phyloP scores from a whole-genome alignment of 2,797 vertebrate species.

The Picus viridis region DNA sequence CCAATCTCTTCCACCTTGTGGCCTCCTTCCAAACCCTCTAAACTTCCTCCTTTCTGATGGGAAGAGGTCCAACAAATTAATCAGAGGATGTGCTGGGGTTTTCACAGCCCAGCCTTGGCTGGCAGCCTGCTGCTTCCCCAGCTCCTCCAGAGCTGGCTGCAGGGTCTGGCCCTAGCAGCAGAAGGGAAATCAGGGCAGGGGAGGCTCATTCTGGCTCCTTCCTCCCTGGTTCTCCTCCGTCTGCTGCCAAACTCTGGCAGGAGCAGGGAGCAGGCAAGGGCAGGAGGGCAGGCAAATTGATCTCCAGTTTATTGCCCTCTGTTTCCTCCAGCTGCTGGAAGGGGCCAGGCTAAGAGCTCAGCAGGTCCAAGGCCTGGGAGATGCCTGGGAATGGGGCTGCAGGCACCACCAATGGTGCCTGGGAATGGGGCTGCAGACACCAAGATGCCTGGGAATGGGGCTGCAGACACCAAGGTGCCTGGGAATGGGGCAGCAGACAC shows the following conservation, averaged over 20 bases:
- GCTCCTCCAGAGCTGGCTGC: not conserved
- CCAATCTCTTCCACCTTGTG: accelerated
- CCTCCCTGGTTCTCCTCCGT: not conserved
- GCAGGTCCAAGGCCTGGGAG: accelerated
- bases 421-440: too few species aligned
- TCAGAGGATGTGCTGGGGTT: accelerated
- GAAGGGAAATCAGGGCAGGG: not conserved
- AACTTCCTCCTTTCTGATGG: not conserved
- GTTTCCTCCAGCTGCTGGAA: not conserved
- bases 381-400: too few species aligned
- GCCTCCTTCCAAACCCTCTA: not conserved
- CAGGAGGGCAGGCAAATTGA: not conserved
- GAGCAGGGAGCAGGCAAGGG: not conserved
- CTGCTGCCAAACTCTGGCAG: not conserved
- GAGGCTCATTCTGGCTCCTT: accelerated
- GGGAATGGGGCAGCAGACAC: too few species aligned
- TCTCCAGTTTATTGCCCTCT: not conserved
- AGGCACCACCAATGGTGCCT: too few species aligned
- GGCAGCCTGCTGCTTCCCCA: not conserved
- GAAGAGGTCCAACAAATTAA: not conserved
- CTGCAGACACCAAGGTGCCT: too few species aligned
- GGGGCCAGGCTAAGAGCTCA: not conserved
- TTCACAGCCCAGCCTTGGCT: not conserved
- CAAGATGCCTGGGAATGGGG: too few species aligned
- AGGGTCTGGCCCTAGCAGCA: accelerated